A percentile compares a stretch with the other conserved stretches of the same genome.
phyloP scores from a whole-genome alignment of 92 coral and sea anemone genomes.

The Porites evermanni region DNA sequence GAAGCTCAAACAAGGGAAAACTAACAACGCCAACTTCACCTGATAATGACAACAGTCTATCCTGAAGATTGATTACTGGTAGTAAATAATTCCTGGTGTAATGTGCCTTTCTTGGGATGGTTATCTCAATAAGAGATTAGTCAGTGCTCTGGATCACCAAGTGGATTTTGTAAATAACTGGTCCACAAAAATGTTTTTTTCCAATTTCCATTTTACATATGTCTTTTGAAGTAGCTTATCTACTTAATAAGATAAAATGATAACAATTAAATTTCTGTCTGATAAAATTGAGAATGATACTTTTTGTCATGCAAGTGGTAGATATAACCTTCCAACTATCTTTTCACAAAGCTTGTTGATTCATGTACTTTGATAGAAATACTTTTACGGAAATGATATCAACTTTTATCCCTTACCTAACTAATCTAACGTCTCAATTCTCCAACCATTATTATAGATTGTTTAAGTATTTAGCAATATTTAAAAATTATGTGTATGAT shows the following conservation, averaged over 20 bases:
- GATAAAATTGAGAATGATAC: too few species aligned
- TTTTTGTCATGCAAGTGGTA: too few species aligned
- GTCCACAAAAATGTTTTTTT: background rate
- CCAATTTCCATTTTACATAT: background rate
- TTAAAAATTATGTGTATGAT: too few species aligned
- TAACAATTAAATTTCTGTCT: too few species aligned
- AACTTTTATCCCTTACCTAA: background rate
- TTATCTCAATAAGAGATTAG: background rate
- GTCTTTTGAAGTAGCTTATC: too few species aligned
- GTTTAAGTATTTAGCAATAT: too few species aligned
- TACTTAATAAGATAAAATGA: too few species aligned
- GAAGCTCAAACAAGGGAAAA: conserved; percentile 69
- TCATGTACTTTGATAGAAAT: background rate
- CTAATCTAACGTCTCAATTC: background rate
- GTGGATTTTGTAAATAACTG: background rate
- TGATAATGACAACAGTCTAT: conserved; percentile 55
- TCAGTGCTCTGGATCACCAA: background rate
- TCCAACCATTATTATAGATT: background rate
- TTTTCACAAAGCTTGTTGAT: too few species aligned
- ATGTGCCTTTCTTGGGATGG: background rate
- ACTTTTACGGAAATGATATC: background rate
- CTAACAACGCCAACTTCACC: conserved; percentile 49
- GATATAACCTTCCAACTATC: too few species aligned
- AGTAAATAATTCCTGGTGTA: background rate
- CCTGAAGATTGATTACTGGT: conserved; percentile 13